Evolutionary conservation across 1,140 invertebrate genomes (phyloP), one percentile per base, ranked within the genome.

Genomic region (Conopomorpha cramerella): DNA sequence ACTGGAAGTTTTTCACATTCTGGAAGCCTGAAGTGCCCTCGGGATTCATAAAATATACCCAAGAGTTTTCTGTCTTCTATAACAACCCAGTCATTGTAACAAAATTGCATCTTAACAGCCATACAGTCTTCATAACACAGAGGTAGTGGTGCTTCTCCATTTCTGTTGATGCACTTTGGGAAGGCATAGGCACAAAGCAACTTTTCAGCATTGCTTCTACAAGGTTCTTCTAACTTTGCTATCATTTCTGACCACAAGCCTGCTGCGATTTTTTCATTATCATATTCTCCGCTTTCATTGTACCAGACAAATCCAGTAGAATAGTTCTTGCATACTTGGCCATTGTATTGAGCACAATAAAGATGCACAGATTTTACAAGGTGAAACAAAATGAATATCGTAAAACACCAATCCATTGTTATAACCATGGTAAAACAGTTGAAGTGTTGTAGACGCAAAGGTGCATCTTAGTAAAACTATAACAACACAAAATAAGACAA

Each of bases 121-220:
- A 92, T 85, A 62, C 95, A 97, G 59, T 96, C 93, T 82, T 97
- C 93, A 49, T 91, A 92, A 79, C 90, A 96, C 8, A 94, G 66
- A 11, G 91, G 90, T 38, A 93, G 67, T 16, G 74, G 67, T 43
- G 44, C 55, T 28, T 81, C 60, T 12, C 72, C 66, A 36, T 83
- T 81, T 46, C 82, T 81, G 47, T 86, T 61, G 26, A 84, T 77
- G 61, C 95, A 97, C 55, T 90, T 85, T 2, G 94, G 94, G 78
- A 96, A 96, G 8, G 93, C 93, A 78, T 93, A 95, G 31, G 89
- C 82, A 71, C 95, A 97, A 8, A 97, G 77, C 53, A 96, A 80
- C 84, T 89, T 90, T 84, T 95, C 91, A 19, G 94, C 93, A 31
- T 90, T 89, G 46, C 83, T 86, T 30, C 88, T 81, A 78, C 95